Conservation (phyloP, 2,888 invertebrate species). For the Acanthosepion lycidas region DNA sequence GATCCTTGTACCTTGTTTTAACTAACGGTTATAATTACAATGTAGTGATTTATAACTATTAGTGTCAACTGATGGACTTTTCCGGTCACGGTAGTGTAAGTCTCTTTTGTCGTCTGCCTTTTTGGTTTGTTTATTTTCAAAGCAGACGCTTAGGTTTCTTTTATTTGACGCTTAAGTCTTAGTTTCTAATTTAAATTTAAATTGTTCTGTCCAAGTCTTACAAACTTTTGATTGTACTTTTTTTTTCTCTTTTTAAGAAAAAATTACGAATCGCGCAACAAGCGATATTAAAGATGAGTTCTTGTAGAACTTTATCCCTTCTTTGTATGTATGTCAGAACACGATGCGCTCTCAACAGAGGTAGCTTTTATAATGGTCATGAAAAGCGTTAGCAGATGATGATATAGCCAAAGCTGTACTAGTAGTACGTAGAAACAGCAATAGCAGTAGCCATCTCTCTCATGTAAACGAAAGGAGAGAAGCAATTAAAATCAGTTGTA, state of each 20-base stretch:
- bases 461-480: not conserved
- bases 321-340: not conserved
- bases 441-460: not conserved
- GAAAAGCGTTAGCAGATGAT: not conserved
- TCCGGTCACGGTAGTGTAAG: not conserved
- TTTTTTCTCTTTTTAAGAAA: not conserved
- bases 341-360: conserved; percentile 33
- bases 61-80: not conserved
- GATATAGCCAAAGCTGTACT: not conserved
- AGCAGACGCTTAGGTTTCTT: not conserved
- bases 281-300: not conserved
- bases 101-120: not conserved
- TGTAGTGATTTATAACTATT: not conserved
- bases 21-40: not conserved
- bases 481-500: not conserved
- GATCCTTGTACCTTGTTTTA: not conserved
- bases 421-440: not conserved
- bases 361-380: not conserved
- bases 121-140: not conserved
- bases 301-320: not conserved
- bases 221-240: not conserved
- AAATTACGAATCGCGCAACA: not conserved
- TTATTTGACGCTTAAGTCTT: not conserved
- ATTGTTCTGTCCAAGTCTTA: not conserved
- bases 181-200: not conserved